Evolutionary conservation across 2,113 vertebrate genomes (phyloP).

Genomic region (Cepphus grylle): DNA sequence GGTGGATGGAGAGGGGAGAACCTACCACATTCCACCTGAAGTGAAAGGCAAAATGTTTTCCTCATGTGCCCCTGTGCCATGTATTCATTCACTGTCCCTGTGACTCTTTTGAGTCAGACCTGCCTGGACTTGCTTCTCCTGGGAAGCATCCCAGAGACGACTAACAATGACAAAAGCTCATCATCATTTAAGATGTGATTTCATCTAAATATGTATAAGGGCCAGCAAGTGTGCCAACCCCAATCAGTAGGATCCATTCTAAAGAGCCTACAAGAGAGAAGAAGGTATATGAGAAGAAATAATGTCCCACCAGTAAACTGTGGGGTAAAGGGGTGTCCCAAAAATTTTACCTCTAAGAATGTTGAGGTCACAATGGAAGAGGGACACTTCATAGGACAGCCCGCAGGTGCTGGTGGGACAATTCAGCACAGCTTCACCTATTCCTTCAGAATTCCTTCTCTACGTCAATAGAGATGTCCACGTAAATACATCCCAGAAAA

Average conservation of each 20-base stretch:
- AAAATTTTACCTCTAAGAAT: background rate
- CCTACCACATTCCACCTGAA: background rate
- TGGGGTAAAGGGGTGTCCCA: fast-evolving
- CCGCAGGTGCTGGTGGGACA: background rate
- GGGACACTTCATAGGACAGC: background rate
- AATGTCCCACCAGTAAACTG: background rate
- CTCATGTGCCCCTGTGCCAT: fast-evolving
- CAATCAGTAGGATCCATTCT: background rate
- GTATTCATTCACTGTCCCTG: background rate
- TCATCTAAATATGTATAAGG: background rate
- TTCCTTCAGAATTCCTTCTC: background rate
- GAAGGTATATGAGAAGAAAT: background rate
- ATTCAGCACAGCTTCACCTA: background rate
- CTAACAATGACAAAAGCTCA: background rate
- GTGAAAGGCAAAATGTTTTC: background rate
- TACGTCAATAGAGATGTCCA: background rate
- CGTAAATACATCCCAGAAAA: background rate
- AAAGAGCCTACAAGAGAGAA: background rate
- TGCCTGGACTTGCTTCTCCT: background rate
- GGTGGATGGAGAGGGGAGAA: background rate
- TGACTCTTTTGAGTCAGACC: background rate
- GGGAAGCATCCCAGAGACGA: fast-evolving
- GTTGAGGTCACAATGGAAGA: background rate
- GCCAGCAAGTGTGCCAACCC: background rate
- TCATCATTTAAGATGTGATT: background rate